Evolutionary conservation across 53 echinoderm and acorn worm genomes (phyloP).

Genomic region (Antedon mediterranea): DNA sequence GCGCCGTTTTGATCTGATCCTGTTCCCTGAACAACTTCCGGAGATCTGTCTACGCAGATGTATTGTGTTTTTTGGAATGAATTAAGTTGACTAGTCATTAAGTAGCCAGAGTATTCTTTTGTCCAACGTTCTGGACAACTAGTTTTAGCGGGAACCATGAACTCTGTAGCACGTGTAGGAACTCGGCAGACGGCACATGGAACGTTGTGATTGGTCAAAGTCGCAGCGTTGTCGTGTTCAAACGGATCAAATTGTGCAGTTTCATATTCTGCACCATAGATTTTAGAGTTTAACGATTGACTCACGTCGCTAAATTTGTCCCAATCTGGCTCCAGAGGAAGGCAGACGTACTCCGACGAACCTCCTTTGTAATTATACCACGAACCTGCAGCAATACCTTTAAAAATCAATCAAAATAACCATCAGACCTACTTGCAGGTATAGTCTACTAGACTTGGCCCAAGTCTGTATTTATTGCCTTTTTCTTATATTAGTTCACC

Average conservation of each 20-base stretch:
- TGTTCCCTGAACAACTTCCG: conserved; percentile 22
- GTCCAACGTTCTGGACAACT: conserved; percentile 28
- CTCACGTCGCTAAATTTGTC: not conserved
- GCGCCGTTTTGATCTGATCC: conserved; percentile 1
- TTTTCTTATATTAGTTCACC: too few species aligned
- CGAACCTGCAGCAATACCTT: conserved; percentile 13
- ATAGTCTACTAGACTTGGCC: too few species aligned
- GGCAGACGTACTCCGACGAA: conserved; percentile 7
- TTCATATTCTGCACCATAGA: conserved; percentile 27
- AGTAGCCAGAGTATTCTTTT: conserved; percentile 32
- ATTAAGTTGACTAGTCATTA: conserved; percentile 17
- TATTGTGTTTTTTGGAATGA: conserved; percentile 1
- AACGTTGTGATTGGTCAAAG: conserved; percentile 11
- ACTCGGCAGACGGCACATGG: conserved; percentile 35
- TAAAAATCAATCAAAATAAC: not conserved
- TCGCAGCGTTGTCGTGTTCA: conserved; percentile 10
- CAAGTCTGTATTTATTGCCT: too few species aligned
- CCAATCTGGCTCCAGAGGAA: conserved; percentile 11
- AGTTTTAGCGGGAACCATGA: conserved; percentile 26
- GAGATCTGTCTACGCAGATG: conserved; percentile 29
- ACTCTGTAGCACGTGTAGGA: conserved; percentile 10
- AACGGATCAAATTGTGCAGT: conserved; percentile 16
- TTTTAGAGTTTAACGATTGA: not conserved
- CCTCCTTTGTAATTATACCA: conserved; percentile 15
- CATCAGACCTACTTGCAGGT: too few species aligned